Base-by-base conservation (phyloP, 2,797 vertebrate genomes). In the Pseudomugil tenellus region DNA sequence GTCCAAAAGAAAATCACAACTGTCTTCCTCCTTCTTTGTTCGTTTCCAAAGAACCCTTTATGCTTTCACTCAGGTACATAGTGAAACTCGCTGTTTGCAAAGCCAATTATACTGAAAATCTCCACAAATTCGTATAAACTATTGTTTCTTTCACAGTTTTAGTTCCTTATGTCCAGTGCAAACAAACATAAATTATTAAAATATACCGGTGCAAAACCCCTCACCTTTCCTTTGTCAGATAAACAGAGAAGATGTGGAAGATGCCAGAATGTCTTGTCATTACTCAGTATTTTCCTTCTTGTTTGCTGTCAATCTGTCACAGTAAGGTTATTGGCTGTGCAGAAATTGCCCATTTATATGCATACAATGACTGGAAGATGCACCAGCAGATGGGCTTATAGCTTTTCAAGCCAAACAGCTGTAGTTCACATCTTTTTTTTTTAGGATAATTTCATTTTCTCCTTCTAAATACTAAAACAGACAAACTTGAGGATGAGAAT, bases 381-480 rank as follows among this genome's bases (percentile, higher is more conserved):
- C 46, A 25, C 21, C 46, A 25, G 13, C n/a, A 49, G 46, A 12
- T 23, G 46, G 11, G 21, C 21, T 12, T 25, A 49, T 4, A 1
- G 48, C 70, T 59, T 51, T 5, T 68, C 53, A 64, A 28, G 54
- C 58, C 17, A 23, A 43, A 67, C n/a, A 10, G 19, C 77, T 55
- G 31, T 13, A 29, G n/a, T n/a, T n/a, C n/a, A n/a, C n/a, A n/a
- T n/a, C n/a, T n/a, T n/a, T 43, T 43, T 43, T 19, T 19, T 2
- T 19, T 19, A 8, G 17, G 19, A 41, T 41, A 16, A 41, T 41
- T 17, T 6, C 6, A 0, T n/a, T 46, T 46, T n/a, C 41, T 46
- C 19, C 19, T n/a, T 46, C 19, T 46, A 10, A 46, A n/a, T 46
- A 10, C 19, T 9, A 9, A 46, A 46, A n/a, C 6, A 21, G 19